These are phyloP conservation scores for Malurus melanocephalus DNA, from an alignment of 2,113 vertebrate species.

Conservation along the genomic window DNA sequence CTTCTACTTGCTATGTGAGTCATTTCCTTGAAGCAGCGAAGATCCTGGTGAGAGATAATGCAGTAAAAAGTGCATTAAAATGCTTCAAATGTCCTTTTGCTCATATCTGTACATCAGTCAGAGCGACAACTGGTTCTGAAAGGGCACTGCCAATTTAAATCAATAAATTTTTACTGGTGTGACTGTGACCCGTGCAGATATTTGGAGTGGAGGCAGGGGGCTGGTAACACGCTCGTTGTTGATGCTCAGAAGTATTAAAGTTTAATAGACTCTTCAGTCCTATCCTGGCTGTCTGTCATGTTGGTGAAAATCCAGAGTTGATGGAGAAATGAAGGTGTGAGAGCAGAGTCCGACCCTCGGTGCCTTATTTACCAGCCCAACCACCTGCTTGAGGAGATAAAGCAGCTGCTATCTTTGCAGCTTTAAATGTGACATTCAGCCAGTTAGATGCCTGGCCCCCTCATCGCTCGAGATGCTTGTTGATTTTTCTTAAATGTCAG, in stretches of 20 bases:
- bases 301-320: background rate
- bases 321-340: background rate
- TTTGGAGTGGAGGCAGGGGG: background rate
- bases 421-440: constrained; percentile 79
- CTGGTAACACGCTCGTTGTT: background rate
- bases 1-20: constrained; percentile 60
- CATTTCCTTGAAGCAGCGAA: constrained; percentile 63
- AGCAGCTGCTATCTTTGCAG: constrained; percentile 76
- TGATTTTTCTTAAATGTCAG: constrained; percentile 82
- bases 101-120: constrained; percentile 54
- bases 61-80: constrained; percentile 69
- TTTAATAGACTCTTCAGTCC: constrained; percentile 65
- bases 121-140: background rate
- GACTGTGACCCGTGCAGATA: background rate
- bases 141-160: constrained; percentile 41
- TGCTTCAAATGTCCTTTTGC: constrained; percentile 66
- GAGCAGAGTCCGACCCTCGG: constrained; percentile 9
- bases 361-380: constrained; percentile 67
- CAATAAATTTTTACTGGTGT: constrained; percentile 28
- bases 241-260: constrained; percentile 64
- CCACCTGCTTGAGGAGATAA: constrained; percentile 77
- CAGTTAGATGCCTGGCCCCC: constrained; percentile 56
- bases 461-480: constrained; percentile 70
- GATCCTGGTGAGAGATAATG: constrained; percentile 72
- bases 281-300: background rate